Percentiles rank a stretch among this genome's conserved stretches.
phyloP scores from a whole-genome alignment of 2,888 invertebrate genomes.

The Synergus itoensis region DNA sequence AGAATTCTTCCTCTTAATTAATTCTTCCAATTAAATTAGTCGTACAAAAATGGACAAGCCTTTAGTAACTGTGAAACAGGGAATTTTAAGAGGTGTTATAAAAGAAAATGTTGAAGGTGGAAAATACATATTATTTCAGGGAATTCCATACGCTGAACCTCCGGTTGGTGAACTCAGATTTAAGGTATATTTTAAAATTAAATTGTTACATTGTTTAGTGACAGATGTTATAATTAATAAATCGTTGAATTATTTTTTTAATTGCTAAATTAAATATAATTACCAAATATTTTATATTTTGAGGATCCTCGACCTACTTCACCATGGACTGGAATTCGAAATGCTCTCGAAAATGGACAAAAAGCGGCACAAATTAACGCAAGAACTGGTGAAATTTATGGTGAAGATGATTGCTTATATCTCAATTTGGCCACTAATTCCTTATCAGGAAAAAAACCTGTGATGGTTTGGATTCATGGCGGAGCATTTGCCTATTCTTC shows the following conservation, averaged over 20 bases:
- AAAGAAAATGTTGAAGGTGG: background rate
- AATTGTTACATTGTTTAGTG: too few relatives aligned
- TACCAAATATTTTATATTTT: background rate
- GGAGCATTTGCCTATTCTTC: slow-evolving; percentile 59
- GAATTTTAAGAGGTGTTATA: background rate
- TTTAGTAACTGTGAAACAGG: slow-evolving; percentile 1
- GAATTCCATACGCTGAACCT: slow-evolving; percentile 24
- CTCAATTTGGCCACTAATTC: slow-evolving; percentile 58
- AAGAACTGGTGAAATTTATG: slow-evolving; percentile 29
- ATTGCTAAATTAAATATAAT: background rate
- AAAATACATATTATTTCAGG: slow-evolving; percentile 16
- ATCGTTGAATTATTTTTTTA: background rate
- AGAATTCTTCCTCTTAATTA: background rate
- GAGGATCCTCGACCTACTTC: slow-evolving; percentile 61
- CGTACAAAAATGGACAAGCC: background rate
- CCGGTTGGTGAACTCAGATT: slow-evolving; percentile 15
- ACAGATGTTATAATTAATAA: background rate
- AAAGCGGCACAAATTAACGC: slow-evolving; percentile 21
- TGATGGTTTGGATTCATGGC: slow-evolving; percentile 64
- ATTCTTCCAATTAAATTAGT: background rate
- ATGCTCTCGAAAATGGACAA: slow-evolving; percentile 67
- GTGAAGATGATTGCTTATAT: slow-evolving; percentile 62
- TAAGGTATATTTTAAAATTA: background rate
- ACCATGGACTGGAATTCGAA: slow-evolving; percentile 57
- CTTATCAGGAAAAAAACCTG: slow-evolving; percentile 54